Evolutionary conservation across 2,113 vertebrate species (phyloP), one percentile per base, ranked within the genome.

Genomic region (Prochilodus magdalenae): DNA sequence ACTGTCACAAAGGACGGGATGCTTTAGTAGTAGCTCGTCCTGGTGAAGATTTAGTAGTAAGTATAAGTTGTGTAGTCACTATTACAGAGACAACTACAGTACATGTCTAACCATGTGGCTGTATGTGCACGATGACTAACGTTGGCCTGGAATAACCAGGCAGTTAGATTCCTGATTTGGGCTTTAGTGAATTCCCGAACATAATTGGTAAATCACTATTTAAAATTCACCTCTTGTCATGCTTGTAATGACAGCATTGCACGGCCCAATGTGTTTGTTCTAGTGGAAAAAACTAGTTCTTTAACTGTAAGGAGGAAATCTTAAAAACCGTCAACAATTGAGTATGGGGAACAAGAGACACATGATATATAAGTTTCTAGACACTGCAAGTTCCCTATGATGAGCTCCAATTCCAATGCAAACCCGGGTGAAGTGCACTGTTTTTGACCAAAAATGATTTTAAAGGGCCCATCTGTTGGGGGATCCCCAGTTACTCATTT

Each of bases 111-210:
- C n/a, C n/a, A n/a, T n/a, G n/a, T n/a, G n/a, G n/a, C n/a, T 78
- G 47, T 36, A 18, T 30, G 57, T 1, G 27, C 18, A 33, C 11
- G n/a, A n/a, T n/a, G 18, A 15, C 20, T 75, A 65, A 65, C 29
- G 22, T 1, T 66, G 30, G 14, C 30, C 29, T 66, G 63, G 57
- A 51, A 11, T n/a, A n/a, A n/a, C n/a, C 16, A 53, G 49, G 27
- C 63, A 78, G 76, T 67, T n/a, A n/a, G 76, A 55, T 67, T 53
- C 22, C 22, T 55, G n/a, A 24, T 78, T 40, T 36, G n/a, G 51
- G 4, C 22, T 65, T 73, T 69, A 40, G 20, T 40, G 33, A 40
- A 40, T 69, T 36, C 16, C n/a, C 30, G 22, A 22, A n/a, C n/a
- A n/a, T n/a, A n/a, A 40, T 40, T 69, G 66, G 66, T 66, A n/a